Percentiles rank a stretch among this genome's conserved stretches.
These are phyloP conservation scores for Ceyx melanurus DNA, from an alignment of 2,113 vertebrate genomes.

Conservation along the genomic window DNA sequence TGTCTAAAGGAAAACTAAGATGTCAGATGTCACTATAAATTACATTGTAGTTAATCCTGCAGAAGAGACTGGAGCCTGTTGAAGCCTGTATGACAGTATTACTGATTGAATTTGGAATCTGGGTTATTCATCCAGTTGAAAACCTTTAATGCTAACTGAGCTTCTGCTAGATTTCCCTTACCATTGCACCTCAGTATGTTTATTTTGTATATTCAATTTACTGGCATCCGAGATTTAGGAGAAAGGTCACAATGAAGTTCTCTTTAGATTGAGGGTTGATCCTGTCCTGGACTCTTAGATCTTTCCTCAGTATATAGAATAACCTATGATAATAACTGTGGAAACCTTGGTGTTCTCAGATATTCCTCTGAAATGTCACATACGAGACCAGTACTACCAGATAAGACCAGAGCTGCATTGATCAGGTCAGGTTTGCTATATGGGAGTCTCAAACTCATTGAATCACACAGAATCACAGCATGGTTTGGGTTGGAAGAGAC, in stretches of 20 bases:
- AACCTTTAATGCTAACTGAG: not conserved
- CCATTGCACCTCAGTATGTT: not conserved
- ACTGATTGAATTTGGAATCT: not conserved
- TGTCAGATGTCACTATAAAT: constrained; percentile 10
- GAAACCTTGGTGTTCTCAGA: not conserved
- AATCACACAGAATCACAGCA: not conserved
- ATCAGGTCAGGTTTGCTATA: not conserved
- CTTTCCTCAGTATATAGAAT: not conserved
- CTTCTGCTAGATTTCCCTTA: not conserved
- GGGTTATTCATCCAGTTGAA: not conserved
- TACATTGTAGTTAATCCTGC: not conserved
- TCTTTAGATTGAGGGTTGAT: not conserved
- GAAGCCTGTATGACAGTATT: not conserved
- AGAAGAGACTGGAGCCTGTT: not conserved
- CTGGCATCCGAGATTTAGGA: not conserved
- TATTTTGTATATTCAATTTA: not conserved
- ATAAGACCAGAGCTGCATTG: not conserved
- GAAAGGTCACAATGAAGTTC: not conserved
- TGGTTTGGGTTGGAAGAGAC: not conserved
- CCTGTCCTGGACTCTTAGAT: not conserved
- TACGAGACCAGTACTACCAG: not conserved
- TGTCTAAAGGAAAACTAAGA: not conserved
- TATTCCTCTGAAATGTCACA: not conserved
- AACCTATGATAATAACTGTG: not conserved
- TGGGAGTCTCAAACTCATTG: not conserved